Conservation (phyloP, 2,888 invertebrate genomes). For the Deladenus siricidicola region DNA sequence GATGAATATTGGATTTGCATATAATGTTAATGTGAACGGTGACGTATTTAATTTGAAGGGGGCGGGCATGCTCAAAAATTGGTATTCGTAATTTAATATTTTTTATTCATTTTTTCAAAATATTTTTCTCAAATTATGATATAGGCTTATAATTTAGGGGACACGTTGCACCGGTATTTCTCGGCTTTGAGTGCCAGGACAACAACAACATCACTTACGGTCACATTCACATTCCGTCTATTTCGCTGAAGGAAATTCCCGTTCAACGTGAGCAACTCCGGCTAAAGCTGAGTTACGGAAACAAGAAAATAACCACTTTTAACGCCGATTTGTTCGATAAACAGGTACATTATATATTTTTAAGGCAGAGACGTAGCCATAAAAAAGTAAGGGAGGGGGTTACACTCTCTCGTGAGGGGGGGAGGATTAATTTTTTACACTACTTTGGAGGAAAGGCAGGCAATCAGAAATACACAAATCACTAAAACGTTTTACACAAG, state of each 20-base stretch:
- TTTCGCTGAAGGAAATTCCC: slow-evolving; percentile 48
- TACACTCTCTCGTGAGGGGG: neutral
- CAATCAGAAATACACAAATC: too few species aligned
- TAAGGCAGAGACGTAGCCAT: too few species aligned
- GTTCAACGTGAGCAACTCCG: slow-evolving; percentile 51
- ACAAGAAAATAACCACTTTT: slow-evolving; percentile 38
- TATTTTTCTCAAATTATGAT: slow-evolving; percentile 1
- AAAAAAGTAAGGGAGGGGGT: too few species aligned
- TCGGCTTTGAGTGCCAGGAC: slow-evolving; percentile 49
- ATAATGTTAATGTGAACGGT: too few species aligned
- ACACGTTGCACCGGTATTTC: slow-evolving; percentile 55
- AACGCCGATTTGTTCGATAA: slow-evolving; percentile 51
- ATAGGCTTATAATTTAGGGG: slow-evolving; percentile 44
- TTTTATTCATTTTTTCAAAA: neutral
- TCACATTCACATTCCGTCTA: slow-evolving; percentile 52
- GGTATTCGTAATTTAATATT: neutral
- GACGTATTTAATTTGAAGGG: too few species aligned
- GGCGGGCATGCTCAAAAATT: too few species aligned
- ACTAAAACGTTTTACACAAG: too few species aligned
- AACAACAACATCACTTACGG: slow-evolving; percentile 47
- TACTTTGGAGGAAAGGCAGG: too few species aligned
- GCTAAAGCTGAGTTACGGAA: slow-evolving; percentile 52
- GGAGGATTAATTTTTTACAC: too few species aligned
- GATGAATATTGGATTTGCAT: too few species aligned
- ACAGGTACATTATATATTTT: slow-evolving; percentile 29